Percentiles rank a stretch among this genome's conserved stretches.
Conservation (phyloP, 2,888 invertebrate species). For the Conops quadrifasciatus region DNA sequence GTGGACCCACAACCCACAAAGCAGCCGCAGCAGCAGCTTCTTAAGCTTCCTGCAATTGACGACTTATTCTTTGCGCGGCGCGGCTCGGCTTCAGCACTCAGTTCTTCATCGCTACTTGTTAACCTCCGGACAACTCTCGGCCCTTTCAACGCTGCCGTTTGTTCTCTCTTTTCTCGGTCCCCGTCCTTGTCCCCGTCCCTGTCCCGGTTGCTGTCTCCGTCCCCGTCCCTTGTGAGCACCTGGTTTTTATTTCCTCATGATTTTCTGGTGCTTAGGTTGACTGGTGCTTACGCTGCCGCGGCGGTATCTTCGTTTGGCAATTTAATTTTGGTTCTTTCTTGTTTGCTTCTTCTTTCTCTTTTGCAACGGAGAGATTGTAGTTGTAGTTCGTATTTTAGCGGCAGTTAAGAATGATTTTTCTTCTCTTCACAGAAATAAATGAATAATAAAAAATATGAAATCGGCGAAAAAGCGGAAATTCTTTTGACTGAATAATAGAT, state of each 20-base stretch:
- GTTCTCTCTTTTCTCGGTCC: background rate
- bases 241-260: background rate
- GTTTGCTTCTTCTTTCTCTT: constrained; percentile 2
- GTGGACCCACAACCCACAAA: background rate
- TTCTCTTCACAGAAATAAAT: constrained; percentile 18
- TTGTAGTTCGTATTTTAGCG: constrained; percentile 20
- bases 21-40: constrained; percentile 11
- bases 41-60: constrained; percentile 33
- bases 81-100: background rate
- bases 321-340: constrained; percentile 24
- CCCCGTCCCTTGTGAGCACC: background rate
- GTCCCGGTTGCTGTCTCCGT: background rate
- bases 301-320: constrained; percentile 13
- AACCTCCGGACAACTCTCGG: background rate
- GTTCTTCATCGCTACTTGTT: background rate
- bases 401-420: constrained; percentile 18
- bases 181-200: background rate
- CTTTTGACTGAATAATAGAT: constrained; percentile 40
- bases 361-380: background rate
- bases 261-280: constrained; percentile 16
- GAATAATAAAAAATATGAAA: constrained; percentile 41
- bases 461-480: constrained; percentile 41
- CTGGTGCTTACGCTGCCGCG: constrained; percentile 1
- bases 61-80: constrained; percentile 19
- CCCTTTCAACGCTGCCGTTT: background rate